These are phyloP conservation scores for Adoxophyes honmai DNA, from an alignment of 1,140 invertebrate species.

Conservation along the genomic window DNA sequence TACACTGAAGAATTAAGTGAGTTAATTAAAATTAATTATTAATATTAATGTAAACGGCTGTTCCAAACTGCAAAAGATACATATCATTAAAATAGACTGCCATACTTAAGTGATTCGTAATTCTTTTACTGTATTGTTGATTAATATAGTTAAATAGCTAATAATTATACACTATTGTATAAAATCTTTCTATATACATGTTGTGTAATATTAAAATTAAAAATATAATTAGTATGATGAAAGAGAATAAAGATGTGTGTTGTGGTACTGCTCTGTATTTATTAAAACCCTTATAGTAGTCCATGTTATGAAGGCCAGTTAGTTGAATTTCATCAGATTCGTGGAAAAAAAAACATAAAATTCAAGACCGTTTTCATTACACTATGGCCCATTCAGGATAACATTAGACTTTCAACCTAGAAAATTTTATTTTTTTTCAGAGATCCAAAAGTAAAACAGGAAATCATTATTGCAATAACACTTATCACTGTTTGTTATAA, in stretches of 20 bases:
- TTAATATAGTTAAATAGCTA: conserved; percentile 63
- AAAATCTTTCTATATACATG: conserved; percentile 77
- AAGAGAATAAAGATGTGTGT: conserved; percentile 70
- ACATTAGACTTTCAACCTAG: too few species aligned
- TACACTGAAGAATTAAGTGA: conserved; percentile 12
- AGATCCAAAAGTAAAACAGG: too few species aligned
- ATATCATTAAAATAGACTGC: conserved; percentile 76
- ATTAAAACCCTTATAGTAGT: not conserved
- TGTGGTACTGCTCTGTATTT: conserved; percentile 43
- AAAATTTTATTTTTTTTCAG: too few species aligned
- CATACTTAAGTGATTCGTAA: conserved; percentile 70
- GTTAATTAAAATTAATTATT: conserved; percentile 27
- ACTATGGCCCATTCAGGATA: too few species aligned
- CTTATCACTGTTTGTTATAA: too few species aligned
- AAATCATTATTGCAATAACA: too few species aligned
- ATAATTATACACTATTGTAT: conserved; percentile 75
- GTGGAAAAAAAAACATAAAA: too few species aligned
- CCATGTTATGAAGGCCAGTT: too few species aligned
- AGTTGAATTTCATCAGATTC: too few species aligned
- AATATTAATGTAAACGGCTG: conserved; percentile 54
- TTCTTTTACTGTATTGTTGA: conserved; percentile 75
- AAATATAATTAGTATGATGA: conserved; percentile 55
- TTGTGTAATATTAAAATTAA: conserved; percentile 69
- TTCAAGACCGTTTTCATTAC: too few species aligned
- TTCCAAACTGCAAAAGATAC: conserved; percentile 74